A percentile compares a stretch with the other conserved stretches of the same genome.
These are phyloP conservation scores for Acrobasis consociella DNA, from an alignment of 2,888 invertebrate genomes.

Conservation along the genomic window DNA sequence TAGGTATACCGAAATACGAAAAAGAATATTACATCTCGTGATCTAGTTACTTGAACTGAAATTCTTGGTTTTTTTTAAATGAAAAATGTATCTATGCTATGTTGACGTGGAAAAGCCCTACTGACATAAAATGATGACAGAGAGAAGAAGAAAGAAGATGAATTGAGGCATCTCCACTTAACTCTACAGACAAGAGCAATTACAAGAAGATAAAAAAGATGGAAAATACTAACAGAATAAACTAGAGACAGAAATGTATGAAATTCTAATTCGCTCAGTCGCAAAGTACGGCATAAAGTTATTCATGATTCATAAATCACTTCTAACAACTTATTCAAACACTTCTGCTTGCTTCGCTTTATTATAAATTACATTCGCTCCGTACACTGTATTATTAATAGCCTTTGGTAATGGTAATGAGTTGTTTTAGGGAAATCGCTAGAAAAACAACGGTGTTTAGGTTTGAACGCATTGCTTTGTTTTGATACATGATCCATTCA, in stretches of 20 bases:
- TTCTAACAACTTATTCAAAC: background rate
- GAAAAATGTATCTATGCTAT: no score
- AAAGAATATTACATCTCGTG: no score
- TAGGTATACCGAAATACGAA: no score
- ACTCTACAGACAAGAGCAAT: no score
- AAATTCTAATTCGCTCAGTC: background rate
- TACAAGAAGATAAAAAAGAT: background rate
- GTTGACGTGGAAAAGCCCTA: no score
- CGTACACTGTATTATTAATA: background rate
- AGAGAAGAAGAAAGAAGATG: no score
- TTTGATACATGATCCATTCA: background rate
- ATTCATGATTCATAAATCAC: background rate
- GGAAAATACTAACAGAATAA: background rate
- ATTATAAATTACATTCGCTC: background rate
- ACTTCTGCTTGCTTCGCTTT: background rate
- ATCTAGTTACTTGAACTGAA: no score
- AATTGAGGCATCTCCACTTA: no score
- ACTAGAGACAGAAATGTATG: background rate
- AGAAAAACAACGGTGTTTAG: background rate
- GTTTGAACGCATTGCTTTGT: background rate
- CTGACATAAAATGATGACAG: no score
- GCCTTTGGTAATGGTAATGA: slow-evolving; percentile 1
- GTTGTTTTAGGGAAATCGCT: slow-evolving; percentile 19
- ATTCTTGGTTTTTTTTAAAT: no score
- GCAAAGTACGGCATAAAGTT: background rate